Base-by-base conservation (phyloP, 2,797 vertebrate species). In the Oryzias dopingdopingensis region DNA sequence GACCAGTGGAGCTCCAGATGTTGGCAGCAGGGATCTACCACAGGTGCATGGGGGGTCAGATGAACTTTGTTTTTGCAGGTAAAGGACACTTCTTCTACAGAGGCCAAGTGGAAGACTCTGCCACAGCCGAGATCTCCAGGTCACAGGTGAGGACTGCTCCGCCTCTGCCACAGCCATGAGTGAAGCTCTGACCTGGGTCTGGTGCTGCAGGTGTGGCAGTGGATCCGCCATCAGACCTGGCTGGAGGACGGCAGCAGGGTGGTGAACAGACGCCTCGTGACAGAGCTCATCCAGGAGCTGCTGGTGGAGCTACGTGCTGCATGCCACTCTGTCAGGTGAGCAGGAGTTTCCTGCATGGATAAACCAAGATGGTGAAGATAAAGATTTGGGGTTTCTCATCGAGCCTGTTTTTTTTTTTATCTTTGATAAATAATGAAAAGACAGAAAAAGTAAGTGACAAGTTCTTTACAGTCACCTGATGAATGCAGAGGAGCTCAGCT, bases 51-150 rank as follows among this genome's bases (percentile, higher is more conserved):
- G 10, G 29, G 32, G 32, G 8, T 37, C 32, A 37, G 10, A 37
- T 37, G 10, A 37, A 13, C 32, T 12, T 10, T 37, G 10, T 37
- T 32, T 52, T 61, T 7, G 3, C 52, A 93, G 90, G 90, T 49
- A 79, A 77, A 64, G 90, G 89, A 0, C 90, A 91, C 60, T 93
- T 93, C 55, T 89, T 91, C 74, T 93, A 89, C 74, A 81, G 74
- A 81, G 90, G 90, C 2, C 90, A 93, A 74, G 92, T 89, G 12
- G 89, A 94, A 74, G 92, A 94, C 67, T 93, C 89, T 14, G 90
- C 90, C 57, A 93, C 88, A 41, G 92, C 90, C 67, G 90, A 93
- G 67, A 93, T 94, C 70, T 94, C 92, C 64, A 80, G 90, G 72
- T 92, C 91, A 59, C 93, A 93, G 87, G 92, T 90, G 43, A 5